Percentiles rank a stretch among this genome's conserved stretches.
Conservation (phyloP, 2,888 invertebrate species). For the Cryptocephalus primarius region DNA sequence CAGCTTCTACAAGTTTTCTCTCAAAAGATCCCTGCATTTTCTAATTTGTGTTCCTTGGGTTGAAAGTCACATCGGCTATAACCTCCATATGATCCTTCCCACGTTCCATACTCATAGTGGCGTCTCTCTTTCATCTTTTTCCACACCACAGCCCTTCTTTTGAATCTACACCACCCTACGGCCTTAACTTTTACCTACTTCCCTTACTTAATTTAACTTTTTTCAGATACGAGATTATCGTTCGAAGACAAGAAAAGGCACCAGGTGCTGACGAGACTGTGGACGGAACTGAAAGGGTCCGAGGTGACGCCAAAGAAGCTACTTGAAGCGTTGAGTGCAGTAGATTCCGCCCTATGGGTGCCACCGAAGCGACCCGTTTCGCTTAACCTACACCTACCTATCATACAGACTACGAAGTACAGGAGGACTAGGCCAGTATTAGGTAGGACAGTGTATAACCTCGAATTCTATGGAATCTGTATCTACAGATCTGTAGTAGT, state of each 20-base stretch:
- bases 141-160: too few relatives aligned
- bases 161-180: too few relatives aligned
- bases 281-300: constrained; percentile 53
- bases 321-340: constrained; percentile 50
- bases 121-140: too few relatives aligned
- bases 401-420: constrained; percentile 40
- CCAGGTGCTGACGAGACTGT: constrained; percentile 50
- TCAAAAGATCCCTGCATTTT: too few relatives aligned
- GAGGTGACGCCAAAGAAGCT: constrained; percentile 53
- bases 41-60: too few relatives aligned
- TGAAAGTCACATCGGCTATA: too few relatives aligned
- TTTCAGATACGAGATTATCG: constrained; percentile 43
- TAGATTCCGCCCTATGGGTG: constrained; percentile 58
- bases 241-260: constrained; percentile 54
- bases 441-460: constrained; percentile 24
- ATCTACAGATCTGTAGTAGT: neutral
- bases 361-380: constrained; percentile 58
- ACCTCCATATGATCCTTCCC: too few relatives aligned
- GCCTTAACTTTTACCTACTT: too few relatives aligned
- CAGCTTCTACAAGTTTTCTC: too few relatives aligned
- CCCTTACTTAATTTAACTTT: neutral
- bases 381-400: constrained; percentile 56
- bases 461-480: too few relatives aligned
- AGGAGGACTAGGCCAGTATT: constrained; percentile 36
- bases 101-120: too few relatives aligned